Evolutionary conservation across 1,140 invertebrate genomes (phyloP).

Genomic region (Phortica variegata): DNA sequence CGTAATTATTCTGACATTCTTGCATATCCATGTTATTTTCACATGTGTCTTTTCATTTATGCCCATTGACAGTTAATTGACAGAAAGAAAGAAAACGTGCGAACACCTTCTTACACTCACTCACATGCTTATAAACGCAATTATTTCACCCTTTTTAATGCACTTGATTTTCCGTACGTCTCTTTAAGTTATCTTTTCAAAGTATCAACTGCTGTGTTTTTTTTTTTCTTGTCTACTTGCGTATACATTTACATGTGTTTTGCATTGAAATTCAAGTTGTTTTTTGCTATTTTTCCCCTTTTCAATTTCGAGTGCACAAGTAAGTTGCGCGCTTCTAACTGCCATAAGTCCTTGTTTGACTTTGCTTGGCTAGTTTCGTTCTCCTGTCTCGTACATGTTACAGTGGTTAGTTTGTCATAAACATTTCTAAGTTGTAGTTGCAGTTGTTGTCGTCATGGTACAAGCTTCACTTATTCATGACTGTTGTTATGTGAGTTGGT

Average conservation of each 20-base stretch:
- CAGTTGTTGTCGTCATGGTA: too few species aligned
- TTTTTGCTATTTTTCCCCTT: background rate
- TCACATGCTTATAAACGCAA: background rate
- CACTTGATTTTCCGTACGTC: background rate
- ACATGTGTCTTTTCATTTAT: constrained; percentile 24
- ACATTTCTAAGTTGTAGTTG: constrained; percentile 49
- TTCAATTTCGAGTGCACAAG: too few species aligned
- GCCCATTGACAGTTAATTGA: constrained; percentile 54
- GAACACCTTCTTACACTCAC: background rate
- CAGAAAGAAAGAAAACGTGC: constrained; percentile 22
- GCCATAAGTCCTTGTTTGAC: too few species aligned
- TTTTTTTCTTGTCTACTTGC: constrained; percentile 12
- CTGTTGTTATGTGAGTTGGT: too few species aligned
- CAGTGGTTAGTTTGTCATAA: constrained; percentile 53
- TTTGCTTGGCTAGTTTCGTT: constrained; percentile 9
- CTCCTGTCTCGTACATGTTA: constrained; percentile 40
- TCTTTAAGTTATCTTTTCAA: constrained; percentile 7
- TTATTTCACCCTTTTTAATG: background rate
- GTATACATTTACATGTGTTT: constrained; percentile 18
- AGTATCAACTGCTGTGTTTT: constrained; percentile 24
- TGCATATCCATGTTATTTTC: background rate
- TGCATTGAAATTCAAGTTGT: constrained; percentile 17
- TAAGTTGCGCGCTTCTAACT: too few species aligned
- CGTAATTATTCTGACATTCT: too few species aligned
- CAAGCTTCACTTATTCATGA: too few species aligned